Percentiles rank a stretch among this genome's conserved stretches.
Evolutionary conservation across 2,888 invertebrate species (phyloP).

Genomic region (Tetramorium bicarinatum): DNA sequence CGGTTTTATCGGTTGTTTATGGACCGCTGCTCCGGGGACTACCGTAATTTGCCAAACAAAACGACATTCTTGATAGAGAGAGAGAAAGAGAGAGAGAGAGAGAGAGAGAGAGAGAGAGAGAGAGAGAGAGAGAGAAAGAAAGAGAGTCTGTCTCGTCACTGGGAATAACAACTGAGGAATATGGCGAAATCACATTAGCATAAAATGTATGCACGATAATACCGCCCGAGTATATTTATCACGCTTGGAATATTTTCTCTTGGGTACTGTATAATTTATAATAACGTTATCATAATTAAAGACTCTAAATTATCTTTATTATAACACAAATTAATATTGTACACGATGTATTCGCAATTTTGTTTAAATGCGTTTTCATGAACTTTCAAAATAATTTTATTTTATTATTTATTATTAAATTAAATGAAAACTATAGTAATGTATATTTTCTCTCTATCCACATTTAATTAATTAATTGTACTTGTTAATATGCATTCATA

Average conservation of each 20-base stretch:
- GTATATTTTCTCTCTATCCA: not conserved
- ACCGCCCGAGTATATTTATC: constrained; percentile 6
- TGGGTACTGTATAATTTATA: constrained; percentile 6
- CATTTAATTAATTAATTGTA: constrained; percentile 25
- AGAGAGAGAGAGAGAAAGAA: no score
- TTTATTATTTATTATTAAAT: constrained; percentile 24
- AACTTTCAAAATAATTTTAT: not conserved
- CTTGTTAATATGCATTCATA: not conserved
- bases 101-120: no score
- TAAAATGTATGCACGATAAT: constrained; percentile 28
- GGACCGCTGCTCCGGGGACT: not conserved
- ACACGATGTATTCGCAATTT: not conserved
- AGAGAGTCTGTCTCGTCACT: constrained; percentile 10
- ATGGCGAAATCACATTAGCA: not conserved
- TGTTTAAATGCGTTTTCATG: constrained; percentile 9
- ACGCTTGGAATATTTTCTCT: constrained; percentile 31
- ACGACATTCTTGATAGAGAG: constrained; percentile 32
- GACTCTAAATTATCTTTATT: constrained; percentile 30
- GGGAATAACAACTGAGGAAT: constrained; percentile 3
- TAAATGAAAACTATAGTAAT: constrained; percentile 5
- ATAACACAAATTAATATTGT: constrained; percentile 17
- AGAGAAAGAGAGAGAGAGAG: no score
- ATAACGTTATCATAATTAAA: constrained; percentile 39
- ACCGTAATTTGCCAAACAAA: constrained; percentile 30
- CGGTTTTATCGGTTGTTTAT: constrained; percentile 45